Conservation (phyloP, 64 coral and sea anemone species). For the Acropora tenuis region DNA sequence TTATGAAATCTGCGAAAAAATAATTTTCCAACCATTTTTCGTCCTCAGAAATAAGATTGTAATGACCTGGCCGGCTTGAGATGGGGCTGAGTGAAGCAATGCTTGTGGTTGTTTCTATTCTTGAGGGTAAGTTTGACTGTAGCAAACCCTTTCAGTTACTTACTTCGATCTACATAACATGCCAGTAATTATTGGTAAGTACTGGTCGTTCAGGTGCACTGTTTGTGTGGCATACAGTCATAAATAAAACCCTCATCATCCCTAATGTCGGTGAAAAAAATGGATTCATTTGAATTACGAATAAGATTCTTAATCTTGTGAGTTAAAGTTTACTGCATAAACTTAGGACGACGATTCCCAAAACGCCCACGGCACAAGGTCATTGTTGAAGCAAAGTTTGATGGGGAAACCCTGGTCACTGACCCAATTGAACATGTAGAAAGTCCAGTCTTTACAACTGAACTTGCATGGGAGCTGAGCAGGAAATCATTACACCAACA, state of each 20-base stretch:
- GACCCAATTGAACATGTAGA: constrained; percentile 98
- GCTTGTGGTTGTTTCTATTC: constrained; percentile 86
- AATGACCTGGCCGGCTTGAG: background rate
- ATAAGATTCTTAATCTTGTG: too few relatives aligned
- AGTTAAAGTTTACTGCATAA: background rate
- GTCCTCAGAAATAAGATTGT: background rate
- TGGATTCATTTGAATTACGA: too few relatives aligned
- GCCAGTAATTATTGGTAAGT: too few relatives aligned
- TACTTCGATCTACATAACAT: background rate
- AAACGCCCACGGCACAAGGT: constrained; percentile 83
- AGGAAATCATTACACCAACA: constrained; percentile 94
- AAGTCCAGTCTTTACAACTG: constrained; percentile 89
- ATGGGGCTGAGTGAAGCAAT: constrained; percentile 92
- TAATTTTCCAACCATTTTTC: background rate
- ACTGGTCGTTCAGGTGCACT: too few relatives aligned
- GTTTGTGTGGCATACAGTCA: too few relatives aligned
- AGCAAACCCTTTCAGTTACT: background rate
- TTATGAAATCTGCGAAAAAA: background rate
- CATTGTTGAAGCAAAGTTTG: constrained; percentile 96
- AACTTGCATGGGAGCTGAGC: constrained; percentile 96
- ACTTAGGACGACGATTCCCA: constrained; percentile 85
- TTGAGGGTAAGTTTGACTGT: constrained; percentile 77
- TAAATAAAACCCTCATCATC: too few relatives aligned
- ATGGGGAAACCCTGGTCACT: constrained; percentile 93
- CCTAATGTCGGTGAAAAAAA: too few relatives aligned